phyloP scores from a whole-genome alignment of 2,888 invertebrate genomes.

The Nemoura dubitans region DNA sequence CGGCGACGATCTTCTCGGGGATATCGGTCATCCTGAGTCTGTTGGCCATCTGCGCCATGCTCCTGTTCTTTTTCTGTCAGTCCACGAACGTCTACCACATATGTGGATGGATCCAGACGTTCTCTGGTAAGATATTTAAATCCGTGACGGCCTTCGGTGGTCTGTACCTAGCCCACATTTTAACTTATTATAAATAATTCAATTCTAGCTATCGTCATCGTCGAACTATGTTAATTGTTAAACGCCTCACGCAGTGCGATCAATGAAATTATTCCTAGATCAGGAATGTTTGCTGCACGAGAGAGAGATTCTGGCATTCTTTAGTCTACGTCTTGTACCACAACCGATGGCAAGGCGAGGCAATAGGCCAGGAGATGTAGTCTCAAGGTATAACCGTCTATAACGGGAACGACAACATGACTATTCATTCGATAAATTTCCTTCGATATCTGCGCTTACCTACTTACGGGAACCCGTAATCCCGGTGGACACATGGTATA shows the following conservation, averaged over 20 bases:
- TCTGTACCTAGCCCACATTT: neutral
- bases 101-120: slow-evolving; percentile 94
- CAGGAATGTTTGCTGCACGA: neutral
- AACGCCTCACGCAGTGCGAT: neutral
- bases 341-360: neutral
- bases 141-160: neutral
- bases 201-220: neutral
- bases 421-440: neutral
- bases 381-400: neutral
- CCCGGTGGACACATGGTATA: neutral
- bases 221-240: neutral
- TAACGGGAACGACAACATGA: neutral
- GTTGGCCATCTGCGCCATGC: slow-evolving; percentile 86
- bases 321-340: neutral
- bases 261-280: neutral
- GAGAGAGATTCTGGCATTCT: neutral
- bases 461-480: neutral
- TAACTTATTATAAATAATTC: neutral
- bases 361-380: neutral
- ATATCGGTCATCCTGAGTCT: slow-evolving; percentile 85
- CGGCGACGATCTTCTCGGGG: slow-evolving; percentile 89
- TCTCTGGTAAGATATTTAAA: slow-evolving; percentile 81
- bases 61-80: slow-evolving; percentile 92
- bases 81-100: slow-evolving; percentile 91
- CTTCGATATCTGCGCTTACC: neutral